Evolutionary conservation across 37 sponge, comb jelly and placozoan genomes (phyloP), one percentile per base, ranked within the genome.

Genomic region (Beroe ovata): DNA sequence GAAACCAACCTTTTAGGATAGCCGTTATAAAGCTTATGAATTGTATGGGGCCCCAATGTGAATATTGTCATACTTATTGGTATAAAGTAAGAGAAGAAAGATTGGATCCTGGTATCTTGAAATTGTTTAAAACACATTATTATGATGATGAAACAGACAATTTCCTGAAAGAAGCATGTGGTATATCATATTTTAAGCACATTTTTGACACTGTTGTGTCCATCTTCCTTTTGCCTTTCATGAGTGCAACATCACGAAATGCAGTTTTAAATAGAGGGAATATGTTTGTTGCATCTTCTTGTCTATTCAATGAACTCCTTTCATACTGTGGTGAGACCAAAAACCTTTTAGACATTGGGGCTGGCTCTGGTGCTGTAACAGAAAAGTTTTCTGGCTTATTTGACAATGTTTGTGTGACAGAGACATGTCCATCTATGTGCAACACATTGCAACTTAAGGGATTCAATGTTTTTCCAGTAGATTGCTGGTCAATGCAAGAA

Each of bases 161-260:
- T 6, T 77, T 77, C 47, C 20, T 77, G 1, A 35, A n/a, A 6
- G 54, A 77, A 42, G 84, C 47, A 21, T 77, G 84, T 35, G 41
- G 41, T 35, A 77, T 77, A 40, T 77, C 84, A 11, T 77, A 77
- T 77, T 77, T 77, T 54, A 77, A 77, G 41, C 84, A 77, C 25
- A 23, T 77, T 41, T 77, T 42, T n/a, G 84, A 77, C 23, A 77
- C 18, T 54, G 23, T 29, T 3, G 21, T 77, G 28, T 77, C 84
- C 23, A 39, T 77, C 19, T 77, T 77, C 41, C 84, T 77, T 23
- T 16, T 77, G 33, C 84, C 84, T 6, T 77, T 77, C 33, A 16
- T 77, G 11, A 42, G 84, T 42, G 47, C 84, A 39, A 77, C 84
- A 39, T 77, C 84, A 1, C 16, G 84, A 23, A 77, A 77, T 42